Conservation (phyloP, 2,797 vertebrate species). For the Synanceia verrucosa region DNA sequence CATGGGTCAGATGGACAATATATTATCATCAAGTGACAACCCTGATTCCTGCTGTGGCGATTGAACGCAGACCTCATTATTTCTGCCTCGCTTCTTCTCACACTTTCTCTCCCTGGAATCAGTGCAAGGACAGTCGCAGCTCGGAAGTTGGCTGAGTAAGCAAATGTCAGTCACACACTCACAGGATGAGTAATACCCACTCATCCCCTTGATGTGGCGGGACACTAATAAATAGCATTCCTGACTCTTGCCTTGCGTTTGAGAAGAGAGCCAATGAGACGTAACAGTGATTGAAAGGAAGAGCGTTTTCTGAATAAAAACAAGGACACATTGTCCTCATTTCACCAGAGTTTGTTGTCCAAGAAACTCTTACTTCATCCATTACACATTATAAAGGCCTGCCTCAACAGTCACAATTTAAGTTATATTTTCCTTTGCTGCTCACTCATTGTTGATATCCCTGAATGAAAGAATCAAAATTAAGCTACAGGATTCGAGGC, state of each 20-base stretch:
- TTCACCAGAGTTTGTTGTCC: slow-evolving; percentile 50
- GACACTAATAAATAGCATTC: slow-evolving; percentile 68
- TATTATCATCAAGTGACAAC: slow-evolving; percentile 19
- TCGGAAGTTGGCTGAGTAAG: slow-evolving; percentile 50
- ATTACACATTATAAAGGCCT: slow-evolving; percentile 6
- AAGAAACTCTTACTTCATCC: slow-evolving; percentile 20
- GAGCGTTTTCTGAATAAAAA: slow-evolving; percentile 22
- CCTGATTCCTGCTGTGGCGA: slow-evolving; percentile 15
- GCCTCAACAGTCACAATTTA: slow-evolving; percentile 16
- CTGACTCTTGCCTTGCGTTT: slow-evolving; percentile 55
- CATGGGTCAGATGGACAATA: slow-evolving; percentile 21
- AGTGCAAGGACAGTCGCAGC: slow-evolving; percentile 39
- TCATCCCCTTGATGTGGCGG: slow-evolving; percentile 77
- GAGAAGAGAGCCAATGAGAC: slow-evolving; percentile 60
- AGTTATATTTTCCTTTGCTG: neutral
- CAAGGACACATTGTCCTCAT: slow-evolving; percentile 56
- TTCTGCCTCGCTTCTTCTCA: neutral
- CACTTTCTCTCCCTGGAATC: slow-evolving; percentile 39
- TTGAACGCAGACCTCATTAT: slow-evolving; percentile 32
- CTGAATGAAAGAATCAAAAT: slow-evolving; percentile 7
- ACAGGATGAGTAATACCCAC: slow-evolving; percentile 69
- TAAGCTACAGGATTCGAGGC: slow-evolving; percentile 23
- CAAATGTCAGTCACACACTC: slow-evolving; percentile 59
- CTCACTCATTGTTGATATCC: slow-evolving; percentile 2
- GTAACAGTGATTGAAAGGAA: slow-evolving; percentile 31